These are phyloP conservation scores for Misgurnus mizolepis DNA, from an alignment of 2,113 vertebrate genomes.

Conservation along the genomic window DNA sequence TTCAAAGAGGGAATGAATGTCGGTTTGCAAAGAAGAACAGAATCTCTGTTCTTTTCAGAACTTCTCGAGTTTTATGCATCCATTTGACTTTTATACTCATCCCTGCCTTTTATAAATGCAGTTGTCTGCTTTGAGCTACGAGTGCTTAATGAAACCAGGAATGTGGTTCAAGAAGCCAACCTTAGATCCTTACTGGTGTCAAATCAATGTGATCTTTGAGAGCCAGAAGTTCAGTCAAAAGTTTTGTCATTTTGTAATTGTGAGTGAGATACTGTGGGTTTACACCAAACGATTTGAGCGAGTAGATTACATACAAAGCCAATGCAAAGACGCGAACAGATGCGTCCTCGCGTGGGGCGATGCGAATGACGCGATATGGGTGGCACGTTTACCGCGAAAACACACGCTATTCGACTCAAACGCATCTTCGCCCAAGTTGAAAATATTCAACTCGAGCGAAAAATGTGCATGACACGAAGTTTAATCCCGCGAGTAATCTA, in stretches of 20 bases:
- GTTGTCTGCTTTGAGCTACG: slow-evolving; percentile 12
- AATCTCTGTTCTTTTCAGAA: slow-evolving; percentile 10
- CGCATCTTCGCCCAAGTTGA: too few species aligned
- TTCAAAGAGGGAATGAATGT: slow-evolving; percentile 34
- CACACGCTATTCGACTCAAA: too few species aligned
- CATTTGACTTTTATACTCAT: slow-evolving; percentile 23
- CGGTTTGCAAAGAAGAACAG: slow-evolving; percentile 38
- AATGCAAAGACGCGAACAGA: too few species aligned
- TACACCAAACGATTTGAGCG: too few species aligned
- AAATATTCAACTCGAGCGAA: too few species aligned
- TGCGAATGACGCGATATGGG: too few species aligned
- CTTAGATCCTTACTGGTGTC: not conserved
- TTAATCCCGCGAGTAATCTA: too few species aligned
- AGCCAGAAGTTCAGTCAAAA: not conserved
- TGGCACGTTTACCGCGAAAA: too few species aligned
- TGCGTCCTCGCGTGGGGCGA: too few species aligned
- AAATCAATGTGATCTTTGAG: not conserved
- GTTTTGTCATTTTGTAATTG: not conserved
- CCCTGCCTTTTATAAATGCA: slow-evolving; percentile 23
- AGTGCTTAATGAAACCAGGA: not conserved
- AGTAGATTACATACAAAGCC: too few species aligned
- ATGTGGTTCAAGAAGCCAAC: not conserved
- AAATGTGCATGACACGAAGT: too few species aligned
- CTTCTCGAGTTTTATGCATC: not conserved
- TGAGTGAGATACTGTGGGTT: not conserved